Evolutionary conservation across 2,797 vertebrate species (phyloP).

Genomic region (Chelon labrosus): DNA sequence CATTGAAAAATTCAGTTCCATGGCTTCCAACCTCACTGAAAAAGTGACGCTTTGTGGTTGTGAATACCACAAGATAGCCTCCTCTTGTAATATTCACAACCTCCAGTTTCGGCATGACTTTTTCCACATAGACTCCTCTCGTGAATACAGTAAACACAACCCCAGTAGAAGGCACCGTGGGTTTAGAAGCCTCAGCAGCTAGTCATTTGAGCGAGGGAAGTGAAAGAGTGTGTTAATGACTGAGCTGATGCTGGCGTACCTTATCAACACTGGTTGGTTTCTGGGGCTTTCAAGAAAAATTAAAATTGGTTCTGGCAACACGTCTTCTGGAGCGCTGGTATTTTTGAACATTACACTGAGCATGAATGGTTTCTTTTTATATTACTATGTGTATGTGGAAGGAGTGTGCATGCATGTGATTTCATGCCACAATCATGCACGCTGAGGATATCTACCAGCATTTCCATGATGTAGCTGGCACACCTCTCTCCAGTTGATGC

Average conservation of each 20-base stretch:
- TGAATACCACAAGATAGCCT: too few species aligned
- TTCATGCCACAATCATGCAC: constrained; percentile 33
- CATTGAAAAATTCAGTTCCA: too few species aligned
- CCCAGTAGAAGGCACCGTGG: too few species aligned
- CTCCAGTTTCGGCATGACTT: too few species aligned
- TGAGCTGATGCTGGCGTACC: constrained; percentile 3
- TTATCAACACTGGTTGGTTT: constrained; percentile 8
- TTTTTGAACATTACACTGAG: constrained; percentile 1
- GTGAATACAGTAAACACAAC: too few species aligned
- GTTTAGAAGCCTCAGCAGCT: constrained; percentile 18
- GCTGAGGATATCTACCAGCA: neutral
- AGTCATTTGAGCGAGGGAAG: constrained; percentile 26
- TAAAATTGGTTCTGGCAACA: constrained; percentile 5
- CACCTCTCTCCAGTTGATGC: neutral
- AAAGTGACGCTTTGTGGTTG: too few species aligned
- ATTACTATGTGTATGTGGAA: neutral
- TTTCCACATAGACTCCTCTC: too few species aligned
- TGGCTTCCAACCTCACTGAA: too few species aligned
- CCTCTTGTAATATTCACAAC: too few species aligned
- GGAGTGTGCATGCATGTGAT: constrained; percentile 21
- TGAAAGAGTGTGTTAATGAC: constrained; percentile 20
- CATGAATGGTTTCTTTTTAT: constrained; percentile 31
- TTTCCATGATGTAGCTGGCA: neutral
- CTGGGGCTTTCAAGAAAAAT: constrained; percentile 9
- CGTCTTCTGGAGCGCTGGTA: neutral